These are phyloP conservation scores for Pristionchus entomophagus DNA, from an alignment of 2,888 invertebrate genomes.

Conservation along the genomic window DNA sequence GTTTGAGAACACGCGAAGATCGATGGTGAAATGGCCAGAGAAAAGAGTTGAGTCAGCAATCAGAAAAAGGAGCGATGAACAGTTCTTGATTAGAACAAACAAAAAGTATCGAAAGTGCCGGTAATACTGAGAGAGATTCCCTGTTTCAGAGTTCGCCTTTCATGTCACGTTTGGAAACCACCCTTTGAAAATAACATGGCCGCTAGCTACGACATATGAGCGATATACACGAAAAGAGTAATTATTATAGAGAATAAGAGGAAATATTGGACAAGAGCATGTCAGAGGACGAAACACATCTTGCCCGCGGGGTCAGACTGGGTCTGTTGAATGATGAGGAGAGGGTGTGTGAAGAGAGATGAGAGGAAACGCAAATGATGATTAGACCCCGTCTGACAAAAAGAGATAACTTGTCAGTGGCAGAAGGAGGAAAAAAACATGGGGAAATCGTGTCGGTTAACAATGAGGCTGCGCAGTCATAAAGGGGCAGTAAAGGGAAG, in stretches of 20 bases:
- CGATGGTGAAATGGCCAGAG: conserved; percentile 1
- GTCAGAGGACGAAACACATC: too few relatives aligned
- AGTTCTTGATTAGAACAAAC: too few relatives aligned
- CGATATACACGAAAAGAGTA: too few relatives aligned
- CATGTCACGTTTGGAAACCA: too few relatives aligned
- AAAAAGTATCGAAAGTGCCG: too few relatives aligned
- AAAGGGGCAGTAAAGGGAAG: background rate
- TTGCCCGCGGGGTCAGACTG: background rate
- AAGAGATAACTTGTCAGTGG: conserved; percentile 10
- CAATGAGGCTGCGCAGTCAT: background rate
- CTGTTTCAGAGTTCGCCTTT: too few relatives aligned
- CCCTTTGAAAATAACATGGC: too few relatives aligned
- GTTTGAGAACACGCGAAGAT: conserved; percentile 17
- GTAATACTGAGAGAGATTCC: too few relatives aligned
- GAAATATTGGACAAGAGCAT: too few relatives aligned
- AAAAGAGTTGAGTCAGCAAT: background rate
- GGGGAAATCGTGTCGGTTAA: background rate
- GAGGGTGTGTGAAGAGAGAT: conserved; percentile 11
- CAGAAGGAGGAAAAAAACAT: background rate
- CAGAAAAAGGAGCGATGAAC: too few relatives aligned
- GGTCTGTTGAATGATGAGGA: background rate
- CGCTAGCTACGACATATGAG: too few relatives aligned
- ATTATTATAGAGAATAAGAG: too few relatives aligned
- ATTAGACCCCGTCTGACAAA: conserved; percentile 6
- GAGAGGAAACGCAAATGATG: conserved; percentile 20